phyloP scores from a whole-genome alignment of 2,113 vertebrate species.

The Oncorhynchus tshawytscha region DNA sequence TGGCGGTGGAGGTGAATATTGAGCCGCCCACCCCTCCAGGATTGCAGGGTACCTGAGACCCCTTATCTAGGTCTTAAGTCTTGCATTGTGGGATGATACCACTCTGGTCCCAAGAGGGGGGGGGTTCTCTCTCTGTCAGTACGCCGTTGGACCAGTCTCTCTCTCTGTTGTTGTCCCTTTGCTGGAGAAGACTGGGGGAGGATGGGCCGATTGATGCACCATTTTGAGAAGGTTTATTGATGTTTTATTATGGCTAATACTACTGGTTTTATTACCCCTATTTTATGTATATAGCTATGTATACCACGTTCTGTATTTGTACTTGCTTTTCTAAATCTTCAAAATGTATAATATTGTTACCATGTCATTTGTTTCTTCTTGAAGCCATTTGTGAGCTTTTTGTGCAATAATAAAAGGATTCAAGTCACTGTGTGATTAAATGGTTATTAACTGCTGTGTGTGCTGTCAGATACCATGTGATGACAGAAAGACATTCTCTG shows the following conservation, averaged over 20 bases:
- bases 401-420: conserved; percentile 35
- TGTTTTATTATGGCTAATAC: conserved; percentile 2
- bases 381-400: conserved; percentile 1
- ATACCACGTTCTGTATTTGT: neutral
- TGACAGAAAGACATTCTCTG: conserved; percentile 19
- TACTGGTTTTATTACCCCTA: conserved; percentile 22
- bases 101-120: conserved; percentile 12
- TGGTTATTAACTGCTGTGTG: neutral
- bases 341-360: neutral
- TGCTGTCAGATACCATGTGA: too few species aligned
- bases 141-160: conserved; percentile 5
- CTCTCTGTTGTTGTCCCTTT: conserved; percentile 7
- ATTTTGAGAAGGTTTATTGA: neutral
- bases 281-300: conserved; percentile 18
- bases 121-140: neutral
- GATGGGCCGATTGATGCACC: neutral
- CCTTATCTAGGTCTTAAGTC: conserved; percentile 7
- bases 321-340: neutral
- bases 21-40: conserved; percentile 1
- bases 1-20: conserved; percentile 23
- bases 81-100: neutral
- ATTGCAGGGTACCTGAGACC: conserved; percentile 29
- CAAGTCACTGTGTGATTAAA: neutral
- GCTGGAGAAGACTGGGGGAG: conserved; percentile 9
- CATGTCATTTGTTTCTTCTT: conserved; percentile 3